Base-by-base conservation (phyloP, 2,888 invertebrate species). In the Drosophila diplacantha region DNA sequence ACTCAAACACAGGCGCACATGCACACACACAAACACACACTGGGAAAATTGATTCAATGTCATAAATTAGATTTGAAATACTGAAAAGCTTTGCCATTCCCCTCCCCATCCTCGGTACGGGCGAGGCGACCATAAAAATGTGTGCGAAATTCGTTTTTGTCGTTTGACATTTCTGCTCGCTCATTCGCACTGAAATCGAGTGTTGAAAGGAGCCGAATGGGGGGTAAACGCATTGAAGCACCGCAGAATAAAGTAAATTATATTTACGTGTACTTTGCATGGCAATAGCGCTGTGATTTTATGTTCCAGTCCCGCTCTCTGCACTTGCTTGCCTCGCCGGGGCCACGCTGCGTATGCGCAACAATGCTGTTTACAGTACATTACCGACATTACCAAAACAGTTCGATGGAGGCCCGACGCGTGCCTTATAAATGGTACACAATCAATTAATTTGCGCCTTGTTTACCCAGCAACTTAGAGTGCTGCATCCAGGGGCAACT, bases 41-140 rank as follows among this genome's bases (percentile, higher is more conserved):
- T 47, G 61, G 68, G 49, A 64, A 74, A 80, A 80, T 80, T 80
- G 83, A 80, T 80, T 84, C 81, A 82, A 74, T 80, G 84, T 82
- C 80, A 84, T 80, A 80, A 84, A 80, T 80, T 80, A 84, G 83
- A 82, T 80, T 84, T 84, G 83, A 84, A 80, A 80, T 80, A 60
- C 77, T 80, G 72, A 69, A 69, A 72, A 74, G 83, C 78, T 66
- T 69, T 78, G 22, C 63, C 57, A 46, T 46, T 55, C 26, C 24
- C 51, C 46, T 20, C 20, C 22, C 22, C 22, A 47, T 26, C 18
- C 32, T 16, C 64, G 24, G 22, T 1, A 1, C 12, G 26, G 18
- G 47, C 50, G 53, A 52, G 71, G 77, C 74, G 64, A 22, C 74
- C 76, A 81, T 81, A 81, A 74, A 80, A 79, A 76, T 83, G 81